These are phyloP conservation scores for Gallinago stenura DNA, from an alignment of 2,797 vertebrate species.

Conservation along the genomic window DNA sequence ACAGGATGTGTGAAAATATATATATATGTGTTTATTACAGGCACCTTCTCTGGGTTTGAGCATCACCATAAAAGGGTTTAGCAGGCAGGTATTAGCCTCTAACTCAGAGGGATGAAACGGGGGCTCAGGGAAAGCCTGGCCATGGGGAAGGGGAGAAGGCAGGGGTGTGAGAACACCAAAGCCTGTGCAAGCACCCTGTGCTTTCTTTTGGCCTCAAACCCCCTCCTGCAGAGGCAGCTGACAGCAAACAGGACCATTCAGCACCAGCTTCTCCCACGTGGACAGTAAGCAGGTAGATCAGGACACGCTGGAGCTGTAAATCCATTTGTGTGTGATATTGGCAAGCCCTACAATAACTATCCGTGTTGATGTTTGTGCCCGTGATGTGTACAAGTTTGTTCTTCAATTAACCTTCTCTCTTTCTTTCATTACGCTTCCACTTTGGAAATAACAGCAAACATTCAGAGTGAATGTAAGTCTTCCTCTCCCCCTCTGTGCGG, in stretches of 20 bases:
- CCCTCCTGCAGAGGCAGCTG: neutral
- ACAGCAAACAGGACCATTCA: neutral
- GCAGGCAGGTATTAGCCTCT: neutral
- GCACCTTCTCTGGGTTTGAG: neutral
- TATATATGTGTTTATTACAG: neutral
- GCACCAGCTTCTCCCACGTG: neutral
- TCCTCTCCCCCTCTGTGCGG: neutral
- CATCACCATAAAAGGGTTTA: neutral
- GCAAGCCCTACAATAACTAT: neutral
- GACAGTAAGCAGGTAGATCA: neutral
- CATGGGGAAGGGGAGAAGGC: neutral
- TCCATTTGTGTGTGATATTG: fast-evolving
- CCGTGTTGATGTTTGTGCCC: fast-evolving
- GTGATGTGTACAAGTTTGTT: fast-evolving
- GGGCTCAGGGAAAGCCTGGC: neutral
- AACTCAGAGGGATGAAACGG: neutral
- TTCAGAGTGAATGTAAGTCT: slow-evolving; percentile 95
- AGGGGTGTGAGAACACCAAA: neutral
- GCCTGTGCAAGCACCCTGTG: neutral
- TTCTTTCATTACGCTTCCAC: slow-evolving; percentile 71
- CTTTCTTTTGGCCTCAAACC: neutral
- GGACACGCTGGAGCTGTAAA: neutral
- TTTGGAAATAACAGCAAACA: slow-evolving; percentile 94
- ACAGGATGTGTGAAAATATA: too few species aligned
- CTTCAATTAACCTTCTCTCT: slow-evolving; percentile 59